These are phyloP conservation scores for Pimpla rufipes DNA, from an alignment of 2,888 invertebrate species.

Conservation along the genomic window DNA sequence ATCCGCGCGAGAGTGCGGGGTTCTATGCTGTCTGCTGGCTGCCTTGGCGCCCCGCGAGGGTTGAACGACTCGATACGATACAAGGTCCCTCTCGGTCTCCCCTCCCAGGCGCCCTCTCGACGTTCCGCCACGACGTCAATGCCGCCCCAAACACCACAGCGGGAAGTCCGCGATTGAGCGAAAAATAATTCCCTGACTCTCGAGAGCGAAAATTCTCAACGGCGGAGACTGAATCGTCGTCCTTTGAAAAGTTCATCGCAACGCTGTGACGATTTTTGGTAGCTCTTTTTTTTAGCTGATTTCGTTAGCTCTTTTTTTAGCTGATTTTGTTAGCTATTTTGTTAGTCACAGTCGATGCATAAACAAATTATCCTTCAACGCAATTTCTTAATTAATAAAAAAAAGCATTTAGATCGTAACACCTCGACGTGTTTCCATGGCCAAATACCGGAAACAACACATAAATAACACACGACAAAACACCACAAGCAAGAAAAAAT, in stretches of 20 bases:
- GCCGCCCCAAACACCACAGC: conserved; percentile 53
- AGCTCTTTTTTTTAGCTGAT: neutral
- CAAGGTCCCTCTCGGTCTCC: conserved; percentile 49
- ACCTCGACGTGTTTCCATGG: no score
- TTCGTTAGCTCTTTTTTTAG: no score
- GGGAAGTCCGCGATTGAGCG: conserved; percentile 45
- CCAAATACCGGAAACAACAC: no score
- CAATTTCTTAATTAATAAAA: no score
- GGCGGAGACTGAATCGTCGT: conserved; percentile 18
- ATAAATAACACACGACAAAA: no score
- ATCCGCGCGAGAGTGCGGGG: conserved; percentile 36
- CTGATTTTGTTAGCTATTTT: no score
- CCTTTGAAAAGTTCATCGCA: neutral
- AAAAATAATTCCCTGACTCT: conserved; percentile 9
- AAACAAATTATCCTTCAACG: no score
- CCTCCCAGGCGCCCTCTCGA: neutral
- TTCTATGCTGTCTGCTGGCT: conserved; percentile 23
- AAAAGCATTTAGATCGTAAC: no score
- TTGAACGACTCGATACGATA: conserved; percentile 66
- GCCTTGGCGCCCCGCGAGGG: conserved; percentile 36
- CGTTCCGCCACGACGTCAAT: conserved; percentile 19
- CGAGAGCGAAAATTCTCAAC: conserved; percentile 9
- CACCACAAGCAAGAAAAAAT: no score
- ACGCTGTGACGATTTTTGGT: neutral
- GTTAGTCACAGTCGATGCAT: no score